Conservation (phyloP, 2,888 invertebrate species). For the Drosophila helvetica region DNA sequence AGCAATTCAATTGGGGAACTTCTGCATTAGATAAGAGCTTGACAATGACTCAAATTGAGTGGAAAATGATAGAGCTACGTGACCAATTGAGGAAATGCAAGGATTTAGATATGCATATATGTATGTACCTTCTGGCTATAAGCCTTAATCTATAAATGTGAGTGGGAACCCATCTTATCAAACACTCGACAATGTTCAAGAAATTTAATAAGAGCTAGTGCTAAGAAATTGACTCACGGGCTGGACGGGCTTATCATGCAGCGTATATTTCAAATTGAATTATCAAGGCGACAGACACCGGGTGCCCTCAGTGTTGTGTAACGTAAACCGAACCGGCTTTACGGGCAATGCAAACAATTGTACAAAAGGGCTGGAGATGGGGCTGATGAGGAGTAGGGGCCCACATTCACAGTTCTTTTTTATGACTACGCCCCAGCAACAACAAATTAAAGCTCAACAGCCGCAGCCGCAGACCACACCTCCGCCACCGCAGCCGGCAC, state of each 20-base stretch:
- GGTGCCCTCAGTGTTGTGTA: conserved; percentile 51
- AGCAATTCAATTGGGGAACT: conserved; percentile 14
- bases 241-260: background rate
- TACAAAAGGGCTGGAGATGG: conserved; percentile 5
- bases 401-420: conserved; percentile 15
- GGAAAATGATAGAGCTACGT: conserved; percentile 48
- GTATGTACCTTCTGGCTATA: background rate
- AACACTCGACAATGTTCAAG: conserved; percentile 16
- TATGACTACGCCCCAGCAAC: conserved; percentile 60
- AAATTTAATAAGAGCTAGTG: background rate
- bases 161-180: conserved; percentile 48
- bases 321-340: conserved; percentile 24
- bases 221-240: conserved; percentile 25
- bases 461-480: background rate
- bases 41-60: conserved; percentile 29
- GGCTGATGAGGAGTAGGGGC: background rate
- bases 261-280: background rate
- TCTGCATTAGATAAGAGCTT: conserved; percentile 8
- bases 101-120: conserved; percentile 13
- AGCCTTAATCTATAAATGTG: conserved; percentile 2
- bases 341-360: conserved; percentile 23
- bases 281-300: background rate
- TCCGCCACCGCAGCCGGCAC: background rate
- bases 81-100: conserved; percentile 45
- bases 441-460: conserved; percentile 7